Base-by-base conservation (phyloP, 2,888 invertebrate species). In the Ectemnius continuus region DNA sequence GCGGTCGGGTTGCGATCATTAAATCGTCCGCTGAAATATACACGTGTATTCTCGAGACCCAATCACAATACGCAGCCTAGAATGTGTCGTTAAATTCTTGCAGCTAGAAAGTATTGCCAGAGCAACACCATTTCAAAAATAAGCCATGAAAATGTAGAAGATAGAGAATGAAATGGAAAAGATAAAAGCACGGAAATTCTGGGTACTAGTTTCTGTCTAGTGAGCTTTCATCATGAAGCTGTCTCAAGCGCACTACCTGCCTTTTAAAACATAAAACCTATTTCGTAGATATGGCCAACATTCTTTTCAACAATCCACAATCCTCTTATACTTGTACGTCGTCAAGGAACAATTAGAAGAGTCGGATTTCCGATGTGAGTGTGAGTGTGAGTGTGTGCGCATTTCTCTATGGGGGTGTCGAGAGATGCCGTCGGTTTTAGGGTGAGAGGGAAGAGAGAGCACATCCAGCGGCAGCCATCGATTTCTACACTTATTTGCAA, bases 381-480 rank as follows among this genome's bases (percentile, higher is more conserved):
- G 59, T 56, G 46, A 11, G 13, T 18, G 36, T 48, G 36, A 20
- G 26, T 47, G 58, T 57, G 46, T 26, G 64, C 58, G 36, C 23
- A 16, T 52, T 52, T 52, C 16, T 52, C 52, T 52, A 52, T 16
- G 52, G n/a, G 16, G 16, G 14, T 13, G 73, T 67, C 73, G 73
- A 70, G 73, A 65, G 73, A 70, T 73, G 66, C 64, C 36, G 36
- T 63, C 56, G 61, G 73, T 64, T 76, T 73, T 76, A 65, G 63
- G 76, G 73, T 72, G 63, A 60, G 73, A 67, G 28, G 70, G 67
- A 52, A 14, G 61, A 70, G 61, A 2, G 23, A 23, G 23, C 23
- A 23, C 23, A 76, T 78, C 77, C 69, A 73, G 61, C 76, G 65
- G 59, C 61, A 36, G 77, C 67, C 76, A 77, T 78, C 70, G 77